These are phyloP conservation scores for Mesorhabditis sp. DNA, from an alignment of 2,888 invertebrate species.

Conservation along the genomic window DNA sequence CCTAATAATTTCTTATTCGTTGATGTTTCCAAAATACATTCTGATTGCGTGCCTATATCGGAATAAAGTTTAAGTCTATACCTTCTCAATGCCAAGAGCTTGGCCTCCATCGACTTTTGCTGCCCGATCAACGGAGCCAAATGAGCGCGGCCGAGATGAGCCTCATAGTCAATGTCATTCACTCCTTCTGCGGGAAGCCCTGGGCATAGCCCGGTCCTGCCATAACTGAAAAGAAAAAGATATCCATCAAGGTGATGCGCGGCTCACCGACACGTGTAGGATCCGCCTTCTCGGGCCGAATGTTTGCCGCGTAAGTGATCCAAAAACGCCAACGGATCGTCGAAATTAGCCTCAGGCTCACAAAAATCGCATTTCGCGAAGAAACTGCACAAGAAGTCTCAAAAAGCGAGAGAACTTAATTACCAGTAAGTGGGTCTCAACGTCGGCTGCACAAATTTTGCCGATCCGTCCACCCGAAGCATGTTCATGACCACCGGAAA, in stretches of 20 bases:
- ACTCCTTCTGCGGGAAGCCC: conserved; percentile 84
- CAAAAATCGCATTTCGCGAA: conserved; percentile 30
- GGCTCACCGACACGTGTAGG: conserved; percentile 45
- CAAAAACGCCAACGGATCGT: conserved; percentile 29
- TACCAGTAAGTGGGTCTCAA: too few species aligned
- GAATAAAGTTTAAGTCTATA: too few species aligned
- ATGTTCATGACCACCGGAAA: too few species aligned
- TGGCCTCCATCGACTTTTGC: background rate
- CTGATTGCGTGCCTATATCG: too few species aligned
- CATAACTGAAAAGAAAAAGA: conserved; percentile 67
- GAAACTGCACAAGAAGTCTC: background rate
- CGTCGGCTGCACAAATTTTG: too few species aligned
- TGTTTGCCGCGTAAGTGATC: conserved; percentile 41
- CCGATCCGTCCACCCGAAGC: too few species aligned
- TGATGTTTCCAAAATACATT: too few species aligned
- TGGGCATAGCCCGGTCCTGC: conserved; percentile 79
- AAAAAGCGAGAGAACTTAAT: background rate
- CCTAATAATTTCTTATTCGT: too few species aligned
- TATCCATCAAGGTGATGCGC: background rate
- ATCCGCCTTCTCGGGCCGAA: conserved; percentile 49
- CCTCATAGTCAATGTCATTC: conserved; percentile 80
- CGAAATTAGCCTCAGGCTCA: conserved; percentile 21
- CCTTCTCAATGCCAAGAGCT: background rate
- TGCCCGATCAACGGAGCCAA: conserved; percentile 3
- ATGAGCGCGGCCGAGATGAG: conserved; percentile 74